These are phyloP conservation scores for Gymnopithys bicolor DNA, from an alignment of 2,797 vertebrate genomes.

Conservation along the genomic window DNA sequence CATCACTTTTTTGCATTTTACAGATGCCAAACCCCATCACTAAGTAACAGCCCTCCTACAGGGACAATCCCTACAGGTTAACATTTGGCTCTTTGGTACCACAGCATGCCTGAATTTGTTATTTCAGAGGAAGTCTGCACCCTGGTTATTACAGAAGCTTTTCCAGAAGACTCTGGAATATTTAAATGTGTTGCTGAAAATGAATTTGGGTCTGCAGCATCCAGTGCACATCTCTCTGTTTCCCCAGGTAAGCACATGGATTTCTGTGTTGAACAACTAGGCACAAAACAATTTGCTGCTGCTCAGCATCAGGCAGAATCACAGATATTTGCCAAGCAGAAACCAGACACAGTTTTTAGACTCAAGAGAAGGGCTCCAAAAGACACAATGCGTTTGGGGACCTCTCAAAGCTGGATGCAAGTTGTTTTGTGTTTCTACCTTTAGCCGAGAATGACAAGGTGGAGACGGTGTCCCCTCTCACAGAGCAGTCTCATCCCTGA, in stretches of 20 bases:
- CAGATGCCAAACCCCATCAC: not conserved
- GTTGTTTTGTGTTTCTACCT: not conserved
- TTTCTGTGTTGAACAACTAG: not conserved
- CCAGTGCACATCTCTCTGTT: slow-evolving; percentile 81
- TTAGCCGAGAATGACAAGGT: not conserved
- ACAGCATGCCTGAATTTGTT: not conserved
- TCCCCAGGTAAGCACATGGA: slow-evolving; percentile 61
- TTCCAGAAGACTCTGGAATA: slow-evolving; percentile 88
- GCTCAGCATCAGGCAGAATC: not conserved
- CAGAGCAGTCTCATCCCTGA: not conserved
- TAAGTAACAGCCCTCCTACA: not conserved
- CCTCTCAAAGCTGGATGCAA: not conserved
- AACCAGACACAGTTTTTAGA: not conserved
- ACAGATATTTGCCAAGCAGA: not conserved
- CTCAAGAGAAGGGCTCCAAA: not conserved
- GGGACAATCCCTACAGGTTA: not conserved
- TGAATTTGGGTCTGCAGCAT: slow-evolving; percentile 82
- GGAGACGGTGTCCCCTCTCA: not conserved
- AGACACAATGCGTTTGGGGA: not conserved
- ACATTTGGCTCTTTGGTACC: not conserved
- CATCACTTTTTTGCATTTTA: not conserved
- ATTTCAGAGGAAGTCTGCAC: slow-evolving; percentile 90
- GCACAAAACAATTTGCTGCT: not conserved
- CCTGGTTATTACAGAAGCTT: slow-evolving; percentile 89
- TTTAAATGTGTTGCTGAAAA: slow-evolving; percentile 89